Evolutionary conservation across 2,888 invertebrate genomes (phyloP), one percentile per base, ranked within the genome.

Genomic region (Celastrina argiolus): DNA sequence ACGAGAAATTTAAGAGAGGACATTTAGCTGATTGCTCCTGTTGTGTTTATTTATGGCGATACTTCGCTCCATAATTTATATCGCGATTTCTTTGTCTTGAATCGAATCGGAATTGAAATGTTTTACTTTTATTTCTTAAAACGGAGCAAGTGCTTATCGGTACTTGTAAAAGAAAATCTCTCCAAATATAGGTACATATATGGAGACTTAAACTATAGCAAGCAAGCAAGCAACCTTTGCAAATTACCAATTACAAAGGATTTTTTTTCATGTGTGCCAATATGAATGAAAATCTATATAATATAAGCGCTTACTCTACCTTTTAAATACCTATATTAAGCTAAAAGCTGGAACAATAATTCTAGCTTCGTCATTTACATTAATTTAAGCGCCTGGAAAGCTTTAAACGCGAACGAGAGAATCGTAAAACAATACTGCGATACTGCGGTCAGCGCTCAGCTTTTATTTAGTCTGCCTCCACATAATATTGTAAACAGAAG

Each of bases 401-500:
- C 72, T 76, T 74, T 68, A 70, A 74, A 72, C 70, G 75, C 18
- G 69, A 74, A 74, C 69, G 69, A 71, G 70, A 67, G 67, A 68
- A 69, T 76, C 70, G 68, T 75, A 73, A 76, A 74, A 75, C 75
- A 77, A 77, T 74, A 73, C 69, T 74, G 72, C 69, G 69, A 76
- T 76, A 75, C 74, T 75, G 74, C 71, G 69, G 66, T 69, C 69
- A 71, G 59, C 59, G 31, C 75, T 74, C 74, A 68, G 70, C 74
- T 81, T 80, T 79, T 78, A 77, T 82, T 79, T 77, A 78, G 75
- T 77, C 75, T 76, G 75, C 78, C 73, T 74, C 77, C 81, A 81
- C 79, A 80, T 82, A 78, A 81, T 81, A 78, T 81, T 78, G 78
- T 80, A 76, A 77, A 80, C 76, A 78, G 34, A 34, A n/a, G n/a